These are phyloP conservation scores for Tenodera sinensis DNA, from an alignment of 2,888 invertebrate genomes.

Conservation along the genomic window DNA sequence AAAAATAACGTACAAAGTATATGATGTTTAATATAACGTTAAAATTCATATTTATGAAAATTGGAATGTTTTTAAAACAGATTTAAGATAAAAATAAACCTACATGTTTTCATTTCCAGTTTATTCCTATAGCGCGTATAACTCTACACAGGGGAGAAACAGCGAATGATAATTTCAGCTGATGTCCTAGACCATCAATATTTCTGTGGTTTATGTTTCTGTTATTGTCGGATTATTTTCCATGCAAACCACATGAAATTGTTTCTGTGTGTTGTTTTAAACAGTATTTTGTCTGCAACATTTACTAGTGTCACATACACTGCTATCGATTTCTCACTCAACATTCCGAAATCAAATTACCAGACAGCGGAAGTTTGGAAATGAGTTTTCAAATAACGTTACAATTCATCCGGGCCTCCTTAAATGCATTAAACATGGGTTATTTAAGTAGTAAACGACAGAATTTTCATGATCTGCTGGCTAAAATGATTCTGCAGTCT, in stretches of 20 bases:
- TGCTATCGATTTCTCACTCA: not conserved
- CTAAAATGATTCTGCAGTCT: not conserved
- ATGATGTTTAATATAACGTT: no score
- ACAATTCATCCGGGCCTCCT: not conserved
- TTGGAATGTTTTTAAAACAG: no score
- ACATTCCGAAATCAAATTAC: not conserved
- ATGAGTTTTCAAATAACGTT: not conserved
- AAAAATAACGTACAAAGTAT: no score
- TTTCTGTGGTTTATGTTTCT: no score
- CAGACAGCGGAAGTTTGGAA: not conserved
- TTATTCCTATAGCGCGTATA: no score
- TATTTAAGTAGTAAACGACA: not conserved
- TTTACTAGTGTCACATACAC: not conserved
- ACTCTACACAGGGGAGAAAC: no score
- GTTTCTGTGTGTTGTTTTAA: not conserved
- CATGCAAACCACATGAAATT: not conserved
- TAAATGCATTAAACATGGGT: not conserved
- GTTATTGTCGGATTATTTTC: not conserved
- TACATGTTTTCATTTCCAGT: no score
- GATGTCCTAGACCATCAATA: no score
- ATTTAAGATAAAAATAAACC: no score
- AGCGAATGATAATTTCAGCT: no score
- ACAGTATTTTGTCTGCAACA: not conserved
- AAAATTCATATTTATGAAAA: no score
- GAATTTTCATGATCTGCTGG: not conserved